Conservation (phyloP, 2,113 vertebrate species). For the Grammomys dolichurus region DNA sequence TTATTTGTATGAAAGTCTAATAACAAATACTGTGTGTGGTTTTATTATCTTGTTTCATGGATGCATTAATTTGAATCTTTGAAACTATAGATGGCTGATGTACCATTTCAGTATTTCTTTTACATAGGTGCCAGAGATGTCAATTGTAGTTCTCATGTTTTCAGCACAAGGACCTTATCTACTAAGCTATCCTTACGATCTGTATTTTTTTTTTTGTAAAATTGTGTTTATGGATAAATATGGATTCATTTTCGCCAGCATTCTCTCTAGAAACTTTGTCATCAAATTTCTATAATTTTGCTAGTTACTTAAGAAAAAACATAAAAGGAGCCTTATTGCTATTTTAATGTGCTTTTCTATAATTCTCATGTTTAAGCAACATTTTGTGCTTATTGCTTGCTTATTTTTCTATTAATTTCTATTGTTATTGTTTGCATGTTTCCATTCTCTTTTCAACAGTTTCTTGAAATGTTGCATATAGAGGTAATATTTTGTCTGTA, state of each 20-base stretch:
- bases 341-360: conserved; percentile 19
- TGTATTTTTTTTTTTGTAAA: conserved; percentile 35
- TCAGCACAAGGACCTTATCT: background rate
- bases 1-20: conserved; percentile 37
- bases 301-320: background rate
- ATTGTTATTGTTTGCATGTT: background rate
- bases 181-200: background rate
- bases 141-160: background rate
- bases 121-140: background rate
- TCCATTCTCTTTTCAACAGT: background rate
- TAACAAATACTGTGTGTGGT: conserved; percentile 30
- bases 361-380: background rate
- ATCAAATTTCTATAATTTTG: conserved; percentile 5
- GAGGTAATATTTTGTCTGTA: background rate
- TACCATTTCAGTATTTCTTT: background rate
- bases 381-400: background rate
- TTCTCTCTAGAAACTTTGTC: background rate
- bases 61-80: conserved; percentile 33
- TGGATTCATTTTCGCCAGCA: background rate
- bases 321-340: background rate
- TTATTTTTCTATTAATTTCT: background rate
- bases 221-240: conserved; percentile 9
- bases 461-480: background rate
- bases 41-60: conserved; percentile 36
- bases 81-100: background rate